Base-by-base conservation (phyloP, 2,888 invertebrate species). In the Romanomermis culicivorax region DNA sequence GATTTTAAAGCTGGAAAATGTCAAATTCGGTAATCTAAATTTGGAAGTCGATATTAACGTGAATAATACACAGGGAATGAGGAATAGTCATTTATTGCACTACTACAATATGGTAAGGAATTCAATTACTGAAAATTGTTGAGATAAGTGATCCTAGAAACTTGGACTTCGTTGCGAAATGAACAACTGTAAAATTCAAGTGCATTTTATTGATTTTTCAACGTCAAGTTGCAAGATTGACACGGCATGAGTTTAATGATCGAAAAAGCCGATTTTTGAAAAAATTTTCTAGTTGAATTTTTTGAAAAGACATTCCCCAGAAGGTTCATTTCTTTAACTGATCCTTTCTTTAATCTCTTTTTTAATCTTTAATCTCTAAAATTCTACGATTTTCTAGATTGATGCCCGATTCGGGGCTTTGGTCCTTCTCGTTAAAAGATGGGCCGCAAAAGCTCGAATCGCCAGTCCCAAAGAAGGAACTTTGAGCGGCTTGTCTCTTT, bases 11-110 rank as follows among this genome's bases (percentile, higher is more conserved):
- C 24, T 54, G 26, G 4, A 4, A 11, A 11, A 27, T 11, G 50
- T 27, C 4, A 45, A 11, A 23, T 23, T 45, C 4, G 45, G 45
- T 4, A 7, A 11, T 7, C 23, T 45, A 11, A 42, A 43, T 48
- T 7, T 57, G 23, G 52, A 68, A 51, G 60, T 67, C 17, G 67
- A 67, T 59, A 58, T 67, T 23, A 67, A 67, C 53, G 56, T 62
- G 2, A 67, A 67, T 57, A 68, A 68, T 51, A 57, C 60, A 17
- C 62, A 67, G 20, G 67, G 67, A 26, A 62, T 67, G n/a, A 62
- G 64, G 58, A 67, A 67, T 55, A 64, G 65, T 1, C 64, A 66
- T 56, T 54, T 67, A 17, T 58, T 65, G 24, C 67, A 67, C 52
- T 64, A 67, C 56, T 67, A 68, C 58, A 29, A 51, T 30, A 30